Conservation (phyloP, 2,888 invertebrate species). For the Pandemis heparana region DNA sequence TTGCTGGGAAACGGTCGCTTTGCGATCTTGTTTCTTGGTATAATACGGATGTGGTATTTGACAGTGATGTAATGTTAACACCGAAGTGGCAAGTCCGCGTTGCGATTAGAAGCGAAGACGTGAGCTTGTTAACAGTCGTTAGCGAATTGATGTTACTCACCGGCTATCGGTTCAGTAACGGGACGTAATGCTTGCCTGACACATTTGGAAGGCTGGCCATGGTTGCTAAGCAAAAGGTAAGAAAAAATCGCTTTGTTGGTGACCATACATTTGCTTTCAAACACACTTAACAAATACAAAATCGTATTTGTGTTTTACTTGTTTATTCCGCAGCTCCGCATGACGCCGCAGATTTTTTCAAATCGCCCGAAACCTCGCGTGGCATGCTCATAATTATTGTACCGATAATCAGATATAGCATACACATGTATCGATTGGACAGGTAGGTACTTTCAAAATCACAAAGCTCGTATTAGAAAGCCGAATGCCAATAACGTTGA, state of each 20-base stretch:
- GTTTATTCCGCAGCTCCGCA: not conserved
- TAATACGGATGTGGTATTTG: conserved; percentile 45
- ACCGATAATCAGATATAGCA: conserved; percentile 68
- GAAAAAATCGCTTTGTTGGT: not conserved
- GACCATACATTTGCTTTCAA: conserved; percentile 11
- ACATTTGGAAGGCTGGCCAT: conserved; percentile 43
- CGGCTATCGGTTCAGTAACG: conserved; percentile 57
- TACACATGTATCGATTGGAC: conserved; percentile 47
- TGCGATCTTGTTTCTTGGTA: conserved; percentile 46
- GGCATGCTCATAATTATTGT: conserved; percentile 69
- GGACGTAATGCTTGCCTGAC: conserved; percentile 43
- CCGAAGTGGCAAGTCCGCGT: conserved; percentile 51
- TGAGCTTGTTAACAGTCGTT: conserved; percentile 65
- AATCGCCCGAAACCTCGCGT: conserved; percentile 49
- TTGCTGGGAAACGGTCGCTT: conserved; percentile 16
- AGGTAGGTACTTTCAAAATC: conserved; percentile 61
- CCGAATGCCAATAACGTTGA: conserved; percentile 67
- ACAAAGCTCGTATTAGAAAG: conserved; percentile 78
- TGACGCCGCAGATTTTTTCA: conserved; percentile 30
- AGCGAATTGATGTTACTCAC: conserved; percentile 57
- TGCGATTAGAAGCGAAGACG: conserved; percentile 47
- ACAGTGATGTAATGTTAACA: conserved; percentile 53
- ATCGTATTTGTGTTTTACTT: conserved; percentile 21
- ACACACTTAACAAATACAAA: conserved; percentile 4
- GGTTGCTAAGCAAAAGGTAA: conserved; percentile 22